Conservation (phyloP, 2,113 vertebrate species). For the Cisticola juncidis region DNA sequence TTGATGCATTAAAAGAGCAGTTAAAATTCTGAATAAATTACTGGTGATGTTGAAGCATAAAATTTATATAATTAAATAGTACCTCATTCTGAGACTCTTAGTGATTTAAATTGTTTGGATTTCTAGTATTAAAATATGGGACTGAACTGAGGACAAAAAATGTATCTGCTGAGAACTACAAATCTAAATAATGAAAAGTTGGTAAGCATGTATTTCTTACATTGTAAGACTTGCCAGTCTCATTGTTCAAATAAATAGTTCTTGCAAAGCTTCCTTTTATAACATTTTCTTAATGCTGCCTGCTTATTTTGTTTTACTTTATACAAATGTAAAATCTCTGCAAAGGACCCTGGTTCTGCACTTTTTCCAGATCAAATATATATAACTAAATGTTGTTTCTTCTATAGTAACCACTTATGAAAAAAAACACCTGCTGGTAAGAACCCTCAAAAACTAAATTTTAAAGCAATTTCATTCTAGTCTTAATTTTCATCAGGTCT, state of each 20-base stretch:
- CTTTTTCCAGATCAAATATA: constrained; percentile 24
- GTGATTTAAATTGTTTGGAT: background rate
- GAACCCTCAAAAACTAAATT: background rate
- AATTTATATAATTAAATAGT: background rate
- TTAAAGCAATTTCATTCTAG: background rate
- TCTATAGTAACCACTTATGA: background rate
- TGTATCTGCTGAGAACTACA: constrained; percentile 24
- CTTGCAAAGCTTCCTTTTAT: constrained; percentile 40
- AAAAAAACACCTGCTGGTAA: background rate
- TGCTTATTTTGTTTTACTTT: constrained; percentile 64
- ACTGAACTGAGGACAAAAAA: background rate
- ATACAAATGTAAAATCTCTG: background rate
- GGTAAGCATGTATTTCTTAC: constrained; percentile 14
- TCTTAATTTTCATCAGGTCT: background rate
- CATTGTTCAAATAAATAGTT: constrained; percentile 64
- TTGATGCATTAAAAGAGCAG: background rate
- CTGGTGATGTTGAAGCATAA: background rate
- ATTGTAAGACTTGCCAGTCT: constrained; percentile 24
- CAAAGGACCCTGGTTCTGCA: background rate
- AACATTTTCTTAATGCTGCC: constrained; percentile 44
- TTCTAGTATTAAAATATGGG: constrained; percentile 3
- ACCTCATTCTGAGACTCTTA: background rate
- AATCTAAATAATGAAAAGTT: constrained; percentile 1
- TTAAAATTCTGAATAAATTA: background rate
- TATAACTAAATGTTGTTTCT: background rate